Base-by-base conservation (phyloP, 1,140 invertebrate species). In the Brachionus rubens region DNA sequence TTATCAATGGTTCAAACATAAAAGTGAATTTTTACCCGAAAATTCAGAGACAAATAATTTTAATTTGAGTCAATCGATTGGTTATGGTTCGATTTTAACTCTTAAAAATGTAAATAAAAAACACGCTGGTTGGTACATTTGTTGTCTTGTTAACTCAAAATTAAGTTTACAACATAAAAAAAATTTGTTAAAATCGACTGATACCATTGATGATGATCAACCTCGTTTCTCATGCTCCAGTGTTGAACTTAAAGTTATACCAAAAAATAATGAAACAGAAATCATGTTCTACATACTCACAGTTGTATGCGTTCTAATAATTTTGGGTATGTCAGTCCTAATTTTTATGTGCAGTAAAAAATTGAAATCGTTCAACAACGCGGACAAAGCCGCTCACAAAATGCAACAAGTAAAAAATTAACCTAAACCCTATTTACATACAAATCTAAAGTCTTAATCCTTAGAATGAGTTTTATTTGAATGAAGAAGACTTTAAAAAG, bases 1-100 rank as follows among this genome's bases (percentile, higher is more conserved):
- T 33, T 54, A 50, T 24, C 68, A 72, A 40, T 72, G 68, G 68
- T 72, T 72, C 28, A 72, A 72, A 48, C 46, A 54, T 12, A 54
- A 36, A 43, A 50, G 21, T 6, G 50, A 72, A 12, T 19, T 43
- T 12, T 28, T 43, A 19, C 59, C 59, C 2, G 21, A 41, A 30
- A 50, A 48, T 30, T 48, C 43, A 12, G 14, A 50, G 16, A 50
- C 43, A 0, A 26, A 14, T 16, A 19, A 16, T 12, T 72, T n/a
- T 48, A 41, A 72, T 40, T 40, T 54, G 3, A 50, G 28, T 50
- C 46, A 72, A 24, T 50, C 68, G 28, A 48, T 72, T n/a, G 46
- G 50, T 28, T 48, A 33, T 21, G 68, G 68, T 2, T 54, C 46
- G 2, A 72, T 72, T 0, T 41, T 72, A 28, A 46, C 48, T n/a